Percentiles rank a stretch among this genome's conserved stretches.
phyloP scores from a whole-genome alignment of 2,888 invertebrate species.

The Crepidodera aurea region DNA sequence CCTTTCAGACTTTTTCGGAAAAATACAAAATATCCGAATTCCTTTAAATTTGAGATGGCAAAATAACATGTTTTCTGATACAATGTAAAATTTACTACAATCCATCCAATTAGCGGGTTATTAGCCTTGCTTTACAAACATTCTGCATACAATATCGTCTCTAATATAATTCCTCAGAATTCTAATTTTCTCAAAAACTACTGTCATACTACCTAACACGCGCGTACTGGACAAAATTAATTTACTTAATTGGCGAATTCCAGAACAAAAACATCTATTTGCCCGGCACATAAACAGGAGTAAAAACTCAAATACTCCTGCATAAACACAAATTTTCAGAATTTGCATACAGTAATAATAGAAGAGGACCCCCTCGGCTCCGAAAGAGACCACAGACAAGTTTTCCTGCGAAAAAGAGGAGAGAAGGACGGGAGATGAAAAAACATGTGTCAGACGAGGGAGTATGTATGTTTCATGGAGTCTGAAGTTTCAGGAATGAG shows the following conservation, averaged over 20 bases:
- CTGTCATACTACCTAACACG: background rate
- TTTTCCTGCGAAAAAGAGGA: conserved; percentile 40
- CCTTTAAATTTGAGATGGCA: no score
- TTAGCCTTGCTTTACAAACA: no score
- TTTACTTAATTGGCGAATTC: conserved; percentile 56
- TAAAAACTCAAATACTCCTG: conserved; percentile 56
- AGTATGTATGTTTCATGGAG: conserved; percentile 54
- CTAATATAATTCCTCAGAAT: background rate
- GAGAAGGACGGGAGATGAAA: conserved; percentile 51
- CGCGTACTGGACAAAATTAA: conserved; percentile 45
- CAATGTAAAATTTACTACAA: no score
- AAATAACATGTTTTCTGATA: no score
- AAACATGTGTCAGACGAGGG: conserved; percentile 58
- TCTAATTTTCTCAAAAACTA: background rate
- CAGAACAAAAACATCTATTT: conserved; percentile 55
- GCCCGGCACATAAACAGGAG: conserved; percentile 52
- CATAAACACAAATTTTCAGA: conserved; percentile 58
- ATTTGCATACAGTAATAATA: conserved; percentile 58
- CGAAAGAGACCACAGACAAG: conserved; percentile 33
- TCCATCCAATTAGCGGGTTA: no score
- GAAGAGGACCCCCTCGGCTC: conserved; percentile 28
- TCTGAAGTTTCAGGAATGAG: conserved; percentile 53
- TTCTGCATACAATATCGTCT: background rate
- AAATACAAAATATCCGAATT: no score
- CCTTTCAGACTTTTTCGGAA: no score